These are phyloP conservation scores for Mastigias papua DNA, from an alignment of 30 jellyfish, hydroid and myxozoan genomes.

Conservation along the genomic window DNA sequence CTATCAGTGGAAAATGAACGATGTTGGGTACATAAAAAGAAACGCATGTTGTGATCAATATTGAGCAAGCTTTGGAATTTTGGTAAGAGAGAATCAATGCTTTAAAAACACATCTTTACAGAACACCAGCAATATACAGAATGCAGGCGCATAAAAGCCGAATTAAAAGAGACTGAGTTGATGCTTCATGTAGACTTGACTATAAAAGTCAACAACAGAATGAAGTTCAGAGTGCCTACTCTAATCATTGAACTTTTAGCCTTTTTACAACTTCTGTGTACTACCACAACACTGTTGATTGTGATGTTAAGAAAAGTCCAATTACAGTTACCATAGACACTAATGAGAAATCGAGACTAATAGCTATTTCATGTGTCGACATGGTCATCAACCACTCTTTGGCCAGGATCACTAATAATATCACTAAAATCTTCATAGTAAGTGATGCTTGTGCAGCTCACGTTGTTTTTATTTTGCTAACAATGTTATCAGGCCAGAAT, in stretches of 20 bases:
- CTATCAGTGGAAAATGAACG: conserved; percentile 23
- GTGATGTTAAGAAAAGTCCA: background rate
- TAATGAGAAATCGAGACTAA: conserved; percentile 17
- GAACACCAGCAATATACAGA: conserved; percentile 28
- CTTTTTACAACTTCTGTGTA: too few relatives aligned
- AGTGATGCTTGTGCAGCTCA: conserved; percentile 62
- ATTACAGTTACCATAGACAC: conserved; percentile 26
- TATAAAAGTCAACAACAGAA: too few relatives aligned
- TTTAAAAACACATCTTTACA: conserved; percentile 32
- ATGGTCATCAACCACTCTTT: too few relatives aligned
- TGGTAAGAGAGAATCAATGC: background rate
- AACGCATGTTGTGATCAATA: background rate
- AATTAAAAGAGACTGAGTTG: background rate
- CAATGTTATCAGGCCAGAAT: background rate
- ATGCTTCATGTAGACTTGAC: conserved; percentile 49
- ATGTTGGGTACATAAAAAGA: conserved; percentile 13
- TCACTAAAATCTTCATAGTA: conserved; percentile 12
- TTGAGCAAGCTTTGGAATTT: background rate
- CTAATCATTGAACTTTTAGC: too few relatives aligned
- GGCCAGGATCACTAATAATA: too few relatives aligned
- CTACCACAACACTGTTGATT: background rate
- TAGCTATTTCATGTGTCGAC: conserved; percentile 30
- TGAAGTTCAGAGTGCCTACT: conserved; percentile 55
- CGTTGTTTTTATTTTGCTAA: conserved; percentile 15
- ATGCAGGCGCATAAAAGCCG: too few relatives aligned